Base-by-base conservation (phyloP, 2,113 vertebrate genomes). In the Forbesichthys agassizii region DNA sequence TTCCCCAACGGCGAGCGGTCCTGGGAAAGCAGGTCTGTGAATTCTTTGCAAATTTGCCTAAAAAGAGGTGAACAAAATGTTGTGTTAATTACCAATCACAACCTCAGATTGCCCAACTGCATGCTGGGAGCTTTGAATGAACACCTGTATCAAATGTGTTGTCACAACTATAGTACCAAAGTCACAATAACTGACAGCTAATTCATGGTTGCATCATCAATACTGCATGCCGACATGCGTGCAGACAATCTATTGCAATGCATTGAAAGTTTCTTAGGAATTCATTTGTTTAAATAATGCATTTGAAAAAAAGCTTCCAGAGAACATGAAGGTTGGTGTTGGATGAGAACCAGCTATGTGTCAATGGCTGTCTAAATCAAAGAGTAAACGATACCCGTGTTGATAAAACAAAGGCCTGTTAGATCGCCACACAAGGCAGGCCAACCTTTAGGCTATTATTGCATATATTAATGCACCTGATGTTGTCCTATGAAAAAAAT, bases 31-130 rank as follows among this genome's bases (percentile, higher is more conserved):
- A 99, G 96, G 95, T 99, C 98, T 86, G 96, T 99, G 94, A 99
- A 99, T 93, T 99, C 98, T 94, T 99, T 99, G 94, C 97, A 99
- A 85, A 99, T 98, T 95, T 99, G 97, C 94, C 98, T 99, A 88
- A 77, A 90, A 87, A 85, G 65, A 78, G 18, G 27, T 3, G 48
- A 8, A 86, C 60, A 87, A 61, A 84, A 69, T 33, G 74, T 66
- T 4, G 78, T 48, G 56, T 90, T 80, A 90, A 68, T 74, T 72
- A 73, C 53, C 71, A 14, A 33, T 46, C 62, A 74, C 36, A 70
- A 68, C 61, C 61, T 13, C 65, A 52, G 18, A 79, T 61, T 73
- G 67, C 59, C 16, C 60, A 51, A 42, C 69, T 66, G 71, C 27
- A 60, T 66, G 62, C 52, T 54, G 49, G 54, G 57, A 59, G 57